Percentiles rank a stretch among this genome's conserved stretches.
Evolutionary conservation across 1,140 invertebrate genomes (phyloP).

Genomic region (Argopecten irradians): DNA sequence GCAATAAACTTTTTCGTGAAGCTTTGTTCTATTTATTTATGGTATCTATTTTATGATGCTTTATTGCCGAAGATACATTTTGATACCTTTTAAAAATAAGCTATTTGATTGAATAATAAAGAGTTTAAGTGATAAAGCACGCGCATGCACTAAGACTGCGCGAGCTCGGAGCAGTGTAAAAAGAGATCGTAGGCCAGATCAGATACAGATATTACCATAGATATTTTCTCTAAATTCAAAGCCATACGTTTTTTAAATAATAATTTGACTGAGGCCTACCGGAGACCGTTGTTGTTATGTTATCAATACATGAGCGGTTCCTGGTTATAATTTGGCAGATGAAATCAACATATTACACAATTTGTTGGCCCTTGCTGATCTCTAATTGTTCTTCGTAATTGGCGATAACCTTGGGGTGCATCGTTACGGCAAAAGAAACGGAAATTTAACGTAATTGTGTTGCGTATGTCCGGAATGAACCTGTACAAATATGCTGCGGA

Average conservation of each 20-base stretch:
- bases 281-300: background rate
- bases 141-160: background rate
- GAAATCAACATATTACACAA: background rate
- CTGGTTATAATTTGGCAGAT: background rate
- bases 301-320: background rate
- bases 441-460: background rate
- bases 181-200: background rate
- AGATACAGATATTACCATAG: background rate
- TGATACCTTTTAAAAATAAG: background rate
- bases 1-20: background rate
- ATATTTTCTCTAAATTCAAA: background rate
- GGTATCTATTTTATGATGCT: background rate
- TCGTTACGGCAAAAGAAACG: background rate
- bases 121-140: background rate
- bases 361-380: background rate
- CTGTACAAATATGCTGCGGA: background rate
- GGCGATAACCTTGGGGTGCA: background rate
- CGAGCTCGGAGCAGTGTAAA: background rate
- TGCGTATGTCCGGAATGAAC: background rate
- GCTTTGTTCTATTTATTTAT: background rate
- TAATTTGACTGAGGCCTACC: background rate
- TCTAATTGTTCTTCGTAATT: background rate
- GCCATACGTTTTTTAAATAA: background rate
- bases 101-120: background rate
- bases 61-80: background rate